These are phyloP conservation scores for Desmodus rotundus DNA, from an alignment of 2,113 vertebrate species.

Conservation along the genomic window DNA sequence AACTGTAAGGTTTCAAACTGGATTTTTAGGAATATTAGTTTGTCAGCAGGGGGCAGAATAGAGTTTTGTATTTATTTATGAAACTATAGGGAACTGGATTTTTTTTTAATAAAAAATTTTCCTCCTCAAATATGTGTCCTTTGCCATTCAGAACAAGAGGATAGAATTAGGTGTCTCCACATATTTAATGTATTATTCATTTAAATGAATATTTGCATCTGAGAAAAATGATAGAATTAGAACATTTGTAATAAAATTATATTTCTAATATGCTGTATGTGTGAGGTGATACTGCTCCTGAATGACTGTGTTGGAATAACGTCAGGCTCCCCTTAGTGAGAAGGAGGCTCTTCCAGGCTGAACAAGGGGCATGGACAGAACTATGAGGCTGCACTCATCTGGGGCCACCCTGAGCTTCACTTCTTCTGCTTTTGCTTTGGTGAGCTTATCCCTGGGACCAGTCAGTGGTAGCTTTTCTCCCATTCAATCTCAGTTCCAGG, in stretches of 20 bases:
- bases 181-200: neutral
- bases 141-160: neutral
- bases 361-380: neutral
- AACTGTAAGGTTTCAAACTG: neutral
- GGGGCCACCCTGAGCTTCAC: neutral
- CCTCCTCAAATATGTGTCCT: neutral
- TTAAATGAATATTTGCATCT: neutral
- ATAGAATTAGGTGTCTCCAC: neutral
- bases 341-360: neutral
- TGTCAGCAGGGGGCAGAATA: constrained; percentile 70
- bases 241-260: neutral
- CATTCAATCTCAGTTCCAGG: neutral
- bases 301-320: accelerated
- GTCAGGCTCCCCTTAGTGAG: neutral
- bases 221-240: neutral
- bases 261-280: neutral
- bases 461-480: neutral
- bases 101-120: neutral
- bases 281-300: neutral
- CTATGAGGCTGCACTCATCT: neutral
- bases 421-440: neutral
- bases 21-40: constrained; percentile 43
- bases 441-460: neutral
- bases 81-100: neutral
- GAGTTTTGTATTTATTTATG: constrained; percentile 62